phyloP scores from a whole-genome alignment of 92 coral and sea anemone species.

The Palythoa heliodiscus region DNA sequence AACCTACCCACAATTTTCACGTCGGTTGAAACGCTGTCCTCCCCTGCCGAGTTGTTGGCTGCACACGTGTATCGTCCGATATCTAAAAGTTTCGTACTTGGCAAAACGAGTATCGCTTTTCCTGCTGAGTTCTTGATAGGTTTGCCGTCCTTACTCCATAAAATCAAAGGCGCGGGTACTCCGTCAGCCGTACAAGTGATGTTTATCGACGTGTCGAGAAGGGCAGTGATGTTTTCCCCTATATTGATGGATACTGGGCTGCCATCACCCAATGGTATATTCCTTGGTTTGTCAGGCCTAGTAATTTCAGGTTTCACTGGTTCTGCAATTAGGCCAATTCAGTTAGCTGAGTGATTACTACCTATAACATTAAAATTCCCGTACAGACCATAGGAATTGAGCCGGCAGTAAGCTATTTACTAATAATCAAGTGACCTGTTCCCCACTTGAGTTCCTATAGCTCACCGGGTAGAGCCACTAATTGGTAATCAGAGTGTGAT shows the following conservation, averaged over 20 bases:
- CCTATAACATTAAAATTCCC: too few species aligned
- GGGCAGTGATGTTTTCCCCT: slow-evolving; percentile 24
- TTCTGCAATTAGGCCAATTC: background rate
- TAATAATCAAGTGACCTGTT: too few species aligned
- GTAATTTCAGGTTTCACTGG: slow-evolving; percentile 21
- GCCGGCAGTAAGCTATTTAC: too few species aligned
- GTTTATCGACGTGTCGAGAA: slow-evolving; percentile 2
- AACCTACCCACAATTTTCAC: slow-evolving; percentile 61
- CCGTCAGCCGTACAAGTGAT: slow-evolving; percentile 25
- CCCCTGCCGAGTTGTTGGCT: slow-evolving; percentile 69
- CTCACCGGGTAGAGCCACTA: too few species aligned
- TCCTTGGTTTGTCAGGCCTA: slow-evolving; percentile 26
- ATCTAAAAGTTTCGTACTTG: background rate
- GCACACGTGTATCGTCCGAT: slow-evolving; percentile 45
- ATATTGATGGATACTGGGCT: slow-evolving; percentile 7
- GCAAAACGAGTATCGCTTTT: background rate
- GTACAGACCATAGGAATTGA: too few species aligned
- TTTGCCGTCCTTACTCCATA: slow-evolving; percentile 32
- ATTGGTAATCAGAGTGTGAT: too few species aligned
- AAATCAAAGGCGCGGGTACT: slow-evolving; percentile 5
- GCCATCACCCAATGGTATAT: slow-evolving; percentile 26
- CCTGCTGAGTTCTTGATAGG: background rate
- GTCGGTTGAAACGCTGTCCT: slow-evolving; percentile 54
- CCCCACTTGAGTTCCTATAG: too few species aligned
- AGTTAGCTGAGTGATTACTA: background rate